These are phyloP conservation scores for Radopholus similis DNA, from an alignment of 1,140 invertebrate genomes.

Conservation along the genomic window DNA sequence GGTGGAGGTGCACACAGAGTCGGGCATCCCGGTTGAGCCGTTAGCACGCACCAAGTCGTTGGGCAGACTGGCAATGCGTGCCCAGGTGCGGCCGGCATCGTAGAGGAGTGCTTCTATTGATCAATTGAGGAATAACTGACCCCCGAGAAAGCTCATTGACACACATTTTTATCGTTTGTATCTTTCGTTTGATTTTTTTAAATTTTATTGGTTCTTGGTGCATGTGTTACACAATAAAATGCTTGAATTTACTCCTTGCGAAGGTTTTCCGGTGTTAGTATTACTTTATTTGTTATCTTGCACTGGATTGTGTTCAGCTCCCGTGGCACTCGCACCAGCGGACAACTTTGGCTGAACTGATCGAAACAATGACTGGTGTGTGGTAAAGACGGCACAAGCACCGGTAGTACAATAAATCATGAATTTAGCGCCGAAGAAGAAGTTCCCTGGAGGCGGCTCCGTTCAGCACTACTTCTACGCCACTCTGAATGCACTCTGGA, in stretches of 20 bases:
- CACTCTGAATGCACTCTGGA: conserved; percentile 29
- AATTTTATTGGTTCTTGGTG: too few species aligned
- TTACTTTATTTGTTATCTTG: too few species aligned
- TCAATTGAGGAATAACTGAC: too few species aligned
- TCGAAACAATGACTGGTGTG: conserved; percentile 48
- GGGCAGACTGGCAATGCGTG: conserved; percentile 40
- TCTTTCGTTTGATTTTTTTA: too few species aligned
- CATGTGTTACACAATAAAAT: conserved; percentile 26
- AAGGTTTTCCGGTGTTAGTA: background rate
- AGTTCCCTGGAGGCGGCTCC: conserved; percentile 41
- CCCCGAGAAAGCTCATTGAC: too few species aligned
- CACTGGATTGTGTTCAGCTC: conserved; percentile 45
- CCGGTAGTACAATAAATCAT: too few species aligned
- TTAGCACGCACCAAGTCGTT: conserved; percentile 36
- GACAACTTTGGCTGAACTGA: conserved; percentile 38
- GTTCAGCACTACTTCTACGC: conserved; percentile 44
- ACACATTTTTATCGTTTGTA: too few species aligned
- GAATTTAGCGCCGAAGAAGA: conserved; percentile 33
- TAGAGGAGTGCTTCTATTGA: conserved; percentile 32
- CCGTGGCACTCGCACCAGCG: conserved; percentile 35
- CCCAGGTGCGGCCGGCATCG: conserved; percentile 44
- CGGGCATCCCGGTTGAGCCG: conserved; percentile 33
- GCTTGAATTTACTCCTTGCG: background rate
- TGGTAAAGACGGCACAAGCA: background rate
- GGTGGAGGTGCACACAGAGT: conserved; percentile 44